Evolutionary conservation across 1,140 invertebrate genomes (phyloP).

Genomic region (Zaprionus africanus): DNA sequence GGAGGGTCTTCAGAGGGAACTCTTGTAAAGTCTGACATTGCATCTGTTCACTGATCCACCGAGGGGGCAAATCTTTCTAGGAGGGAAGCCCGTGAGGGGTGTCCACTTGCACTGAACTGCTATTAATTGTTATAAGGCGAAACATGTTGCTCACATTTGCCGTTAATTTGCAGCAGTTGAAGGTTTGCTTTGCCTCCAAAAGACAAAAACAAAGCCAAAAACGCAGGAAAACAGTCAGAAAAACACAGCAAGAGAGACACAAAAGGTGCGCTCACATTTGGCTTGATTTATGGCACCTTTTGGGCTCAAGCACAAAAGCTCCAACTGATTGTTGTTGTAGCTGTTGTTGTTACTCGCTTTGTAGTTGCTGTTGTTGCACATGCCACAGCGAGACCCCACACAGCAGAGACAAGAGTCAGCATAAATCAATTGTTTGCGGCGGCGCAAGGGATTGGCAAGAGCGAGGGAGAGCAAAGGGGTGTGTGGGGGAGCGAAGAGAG

Average conservation of each 20-base stretch:
- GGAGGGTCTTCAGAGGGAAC: not conserved
- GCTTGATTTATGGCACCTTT: constrained; percentile 81
- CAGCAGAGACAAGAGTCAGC: constrained; percentile 54
- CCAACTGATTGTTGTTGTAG: constrained; percentile 38
- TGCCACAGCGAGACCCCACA: constrained; percentile 67
- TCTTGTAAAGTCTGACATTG: not conserved
- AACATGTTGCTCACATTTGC: constrained; percentile 70
- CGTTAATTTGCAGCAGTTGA: constrained; percentile 63
- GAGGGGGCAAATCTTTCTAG: not conserved
- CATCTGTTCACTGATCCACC: too few relatives aligned
- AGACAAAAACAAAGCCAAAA: constrained; percentile 1
- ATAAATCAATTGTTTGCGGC: constrained; percentile 74
- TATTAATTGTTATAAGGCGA: constrained; percentile 80
- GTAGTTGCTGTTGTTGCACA: constrained; percentile 60
- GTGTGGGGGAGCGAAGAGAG: not conserved
- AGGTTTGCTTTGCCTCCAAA: not conserved
- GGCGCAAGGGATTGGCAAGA: not conserved
- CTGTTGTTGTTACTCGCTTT: constrained; percentile 18
- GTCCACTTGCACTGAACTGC: not conserved
- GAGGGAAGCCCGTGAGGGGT: too few relatives aligned
- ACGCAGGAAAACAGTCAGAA: not conserved
- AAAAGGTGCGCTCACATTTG: constrained; percentile 68
- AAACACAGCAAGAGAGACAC: constrained; percentile 12
- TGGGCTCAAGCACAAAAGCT: constrained; percentile 75
- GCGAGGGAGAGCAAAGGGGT: constrained; percentile 9